phyloP scores from a whole-genome alignment of 2,888 invertebrate species.

The Dinocampus coccinellae region DNA sequence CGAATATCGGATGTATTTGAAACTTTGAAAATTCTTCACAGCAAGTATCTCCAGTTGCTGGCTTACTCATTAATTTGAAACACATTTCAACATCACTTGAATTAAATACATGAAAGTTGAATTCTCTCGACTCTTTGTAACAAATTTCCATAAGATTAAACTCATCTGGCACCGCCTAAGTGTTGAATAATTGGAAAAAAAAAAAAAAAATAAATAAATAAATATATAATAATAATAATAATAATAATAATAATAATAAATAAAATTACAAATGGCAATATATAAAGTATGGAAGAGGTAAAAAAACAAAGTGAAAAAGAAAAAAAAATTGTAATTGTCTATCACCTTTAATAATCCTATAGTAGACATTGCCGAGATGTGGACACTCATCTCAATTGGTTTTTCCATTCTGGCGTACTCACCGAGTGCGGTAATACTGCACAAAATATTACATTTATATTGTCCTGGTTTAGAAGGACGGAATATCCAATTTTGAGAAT shows the following conservation, averaged over 20 bases:
- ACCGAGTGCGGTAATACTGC: slow-evolving; percentile 37
- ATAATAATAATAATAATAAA: too few species aligned
- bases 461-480: slow-evolving; percentile 44
- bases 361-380: slow-evolving; percentile 43
- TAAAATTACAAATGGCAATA: too few species aligned
- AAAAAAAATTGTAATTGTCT: background rate
- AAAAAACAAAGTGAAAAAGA: too few species aligned
- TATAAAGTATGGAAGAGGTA: too few species aligned
- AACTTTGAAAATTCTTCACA: slow-evolving; percentile 43
- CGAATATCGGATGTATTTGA: slow-evolving; percentile 50
- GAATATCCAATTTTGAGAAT: slow-evolving; percentile 51
- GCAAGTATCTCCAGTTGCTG: slow-evolving; percentile 40
- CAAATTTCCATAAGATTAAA: slow-evolving; percentile 59
- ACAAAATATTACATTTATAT: slow-evolving; percentile 45
- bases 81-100: slow-evolving; percentile 65
- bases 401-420: background rate
- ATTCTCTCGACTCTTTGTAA: slow-evolving; percentile 54
- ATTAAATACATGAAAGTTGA: slow-evolving; percentile 66
- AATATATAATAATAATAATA: too few species aligned
- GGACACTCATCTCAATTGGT: slow-evolving; percentile 32
- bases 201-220: background rate
- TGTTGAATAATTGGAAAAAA: slow-evolving; percentile 35
- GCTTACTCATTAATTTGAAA: slow-evolving; percentile 56
- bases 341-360: slow-evolving; percentile 44
- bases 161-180: slow-evolving; percentile 65